Evolutionary conservation across 2,888 invertebrate genomes (phyloP), one percentile per base, ranked within the genome.

Genomic region (Prenolepis imparis): DNA sequence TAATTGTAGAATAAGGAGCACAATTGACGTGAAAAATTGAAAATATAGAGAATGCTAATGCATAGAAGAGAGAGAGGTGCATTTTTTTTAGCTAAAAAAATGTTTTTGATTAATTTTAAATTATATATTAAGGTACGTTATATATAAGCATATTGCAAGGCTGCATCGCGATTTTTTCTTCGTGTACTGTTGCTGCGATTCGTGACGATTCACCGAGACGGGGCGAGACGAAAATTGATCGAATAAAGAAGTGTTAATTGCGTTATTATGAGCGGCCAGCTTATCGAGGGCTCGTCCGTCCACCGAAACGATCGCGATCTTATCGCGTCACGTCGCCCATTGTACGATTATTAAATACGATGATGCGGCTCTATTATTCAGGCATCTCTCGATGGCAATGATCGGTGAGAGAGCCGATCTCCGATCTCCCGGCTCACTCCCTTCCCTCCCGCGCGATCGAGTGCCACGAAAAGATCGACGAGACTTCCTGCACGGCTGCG

Each of bases 271-370:
- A 88, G 83, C 88, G 87, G 73, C 55, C 36, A 55, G 59, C 72
- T 90, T 88, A 89, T 90, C 87, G 86, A 63, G 77, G 32, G 39
- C 68, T 73, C 83, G 66, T 59, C 68, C 86, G 70, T 83, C 85
- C 77, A 84, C 83, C 87, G 82, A 85, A 89, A 84, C 90, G 90
- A 91, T 91, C 90, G 91, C 89, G 92, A 92, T 92, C 90, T 91
- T 92, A 92, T 92, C 92, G 91, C 77, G 63, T 68, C 89, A 64
- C 85, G 84, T 87, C 88, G 88, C 64, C 91, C 92, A 93, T 93
- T 93, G 94, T 94, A 91, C 90, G 93, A 93, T 94, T 94, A 94
- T 94, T 94, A 94, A 94, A 94, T 93, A 93, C 93, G 94, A 94
- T 94, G 94, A 94, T 94, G 94, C 91, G 91, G 94, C 94, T 94